Evolutionary conservation across 2,888 invertebrate species (phyloP), one percentile per base, ranked within the genome.

Genomic region (Campaea margaritaria): DNA sequence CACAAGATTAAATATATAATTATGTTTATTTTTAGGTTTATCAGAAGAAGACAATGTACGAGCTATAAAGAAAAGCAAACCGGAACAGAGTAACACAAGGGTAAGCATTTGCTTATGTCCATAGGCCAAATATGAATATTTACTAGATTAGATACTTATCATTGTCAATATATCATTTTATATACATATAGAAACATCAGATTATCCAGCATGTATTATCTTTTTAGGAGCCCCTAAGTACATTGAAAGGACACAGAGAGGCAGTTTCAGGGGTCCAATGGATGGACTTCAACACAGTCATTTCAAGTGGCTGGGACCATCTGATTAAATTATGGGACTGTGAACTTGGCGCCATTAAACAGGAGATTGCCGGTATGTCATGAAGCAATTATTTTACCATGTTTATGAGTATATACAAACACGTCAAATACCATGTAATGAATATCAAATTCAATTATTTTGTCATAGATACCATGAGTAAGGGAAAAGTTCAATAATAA

Each of bases 271-370:
- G 96, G 0, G 94, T 97, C 0, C 94, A 95, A 54, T 99, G 99
- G 99, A 94, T 96, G 73, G 96, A 96, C 70, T 93, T 93, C 57
- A 93, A 94, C 67, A 96, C 96, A 65, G 90, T 99, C 1, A 93
- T 97, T 9, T 97, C 98, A 0, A 95, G 96, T 52, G 97, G 99
- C 0, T 98, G 98, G 98, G 99, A 99, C 91, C 99, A 99, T 81
- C 96, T 98, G 0, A 92, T 99, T 13, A 96, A 97, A 83, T 83
- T 98, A 9, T 99, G 99, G 99, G 99, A 99, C 85, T 93, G 97
- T 44, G 96, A 97, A 76, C 88, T 96, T 47, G 97, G 96, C 48
- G 96, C 96, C 38, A 94, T 98, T 44, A 97, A 96, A 82, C 94
- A 95, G 43, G 97, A 97, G 85, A 93, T 98, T 72, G 95, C 95